Percentiles rank a stretch among this genome's conserved stretches.
Conservation (phyloP, 1,140 invertebrate species). For the Pseudomyrmex sp. region DNA sequence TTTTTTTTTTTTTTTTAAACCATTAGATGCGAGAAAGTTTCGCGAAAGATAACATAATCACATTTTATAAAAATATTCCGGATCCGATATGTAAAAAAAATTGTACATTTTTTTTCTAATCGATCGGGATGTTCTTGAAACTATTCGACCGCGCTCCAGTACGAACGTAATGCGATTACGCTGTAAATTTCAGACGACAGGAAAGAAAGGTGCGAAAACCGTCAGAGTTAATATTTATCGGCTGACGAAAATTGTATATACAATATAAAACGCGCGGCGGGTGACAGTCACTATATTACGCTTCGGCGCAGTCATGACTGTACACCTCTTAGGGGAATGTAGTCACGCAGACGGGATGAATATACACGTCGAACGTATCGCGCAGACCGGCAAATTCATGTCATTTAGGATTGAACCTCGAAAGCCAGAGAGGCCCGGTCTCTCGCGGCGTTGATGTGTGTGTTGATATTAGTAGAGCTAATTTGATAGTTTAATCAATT, state of each 20-base stretch:
- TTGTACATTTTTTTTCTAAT: too few relatives aligned
- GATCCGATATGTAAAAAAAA: too few relatives aligned
- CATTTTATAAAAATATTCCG: too few relatives aligned
- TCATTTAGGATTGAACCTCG: conserved; percentile 67
- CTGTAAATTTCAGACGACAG: neutral
- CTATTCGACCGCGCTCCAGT: neutral
- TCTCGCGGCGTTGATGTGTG: conserved; percentile 78
- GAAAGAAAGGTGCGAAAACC: neutral
- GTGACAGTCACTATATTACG: conserved; percentile 44
- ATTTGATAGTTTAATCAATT: conserved; percentile 86
- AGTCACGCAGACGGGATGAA: conserved; percentile 67
- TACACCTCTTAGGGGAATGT: conserved; percentile 68
- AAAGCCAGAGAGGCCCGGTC: conserved; percentile 54
- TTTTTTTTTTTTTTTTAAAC: conserved; percentile 4
- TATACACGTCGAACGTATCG: conserved; percentile 72
- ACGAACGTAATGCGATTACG: neutral
- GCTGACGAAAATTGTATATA: conserved; percentile 14
- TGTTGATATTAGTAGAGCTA: conserved; percentile 85
- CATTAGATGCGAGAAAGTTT: neutral
- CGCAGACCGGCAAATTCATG: conserved; percentile 72
- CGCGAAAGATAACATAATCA: too few relatives aligned
- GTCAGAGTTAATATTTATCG: neutral
- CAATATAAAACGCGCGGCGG: neutral
- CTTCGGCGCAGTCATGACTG: conserved; percentile 59
- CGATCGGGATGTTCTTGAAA: too few relatives aligned